phyloP scores from a whole-genome alignment of 1,140 invertebrate genomes.

The Leptinotarsa undecemlineata region DNA sequence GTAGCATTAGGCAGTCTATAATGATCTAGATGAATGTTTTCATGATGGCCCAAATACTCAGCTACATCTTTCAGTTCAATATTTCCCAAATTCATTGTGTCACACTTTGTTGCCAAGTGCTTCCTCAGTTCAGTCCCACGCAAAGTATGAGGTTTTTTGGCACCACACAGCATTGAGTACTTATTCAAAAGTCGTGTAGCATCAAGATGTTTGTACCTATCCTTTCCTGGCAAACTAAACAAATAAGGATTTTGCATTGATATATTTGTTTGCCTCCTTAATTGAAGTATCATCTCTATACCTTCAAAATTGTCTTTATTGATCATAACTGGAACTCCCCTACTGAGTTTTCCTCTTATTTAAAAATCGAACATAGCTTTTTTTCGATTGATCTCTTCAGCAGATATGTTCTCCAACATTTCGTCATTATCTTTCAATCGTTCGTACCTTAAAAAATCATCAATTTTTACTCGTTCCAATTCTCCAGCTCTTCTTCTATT shows the following conservation, averaged over 20 bases:
- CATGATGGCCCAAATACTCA: slow-evolving; percentile 11
- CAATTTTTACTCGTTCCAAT: slow-evolving; percentile 11
- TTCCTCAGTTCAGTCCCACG: slow-evolving; percentile 1
- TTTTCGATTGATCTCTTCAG: neutral
- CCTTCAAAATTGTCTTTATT: neutral
- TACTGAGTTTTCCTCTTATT: neutral
- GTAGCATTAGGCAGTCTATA: slow-evolving; percentile 17
- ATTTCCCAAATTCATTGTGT: neutral
- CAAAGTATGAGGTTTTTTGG: neutral
- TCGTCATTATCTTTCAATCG: neutral
- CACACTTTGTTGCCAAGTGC: neutral
- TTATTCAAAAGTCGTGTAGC: neutral
- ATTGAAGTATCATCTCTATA: slow-evolving; percentile 1
- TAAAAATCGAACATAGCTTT: slow-evolving; percentile 5
- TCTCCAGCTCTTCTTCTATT: slow-evolving; percentile 14
- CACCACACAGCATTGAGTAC: neutral
- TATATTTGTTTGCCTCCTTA: neutral
- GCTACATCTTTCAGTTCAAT: slow-evolving; percentile 8
- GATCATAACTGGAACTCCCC: neutral
- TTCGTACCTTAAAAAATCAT: slow-evolving; percentile 5
- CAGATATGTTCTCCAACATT: neutral
- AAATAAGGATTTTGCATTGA: slow-evolving; percentile 1
- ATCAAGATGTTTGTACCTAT: neutral
- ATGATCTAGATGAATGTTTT: neutral
- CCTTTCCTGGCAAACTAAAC: slow-evolving; percentile 9